Base-by-base conservation (phyloP, 2,888 invertebrate genomes). In the Drosophila aldrichi region DNA sequence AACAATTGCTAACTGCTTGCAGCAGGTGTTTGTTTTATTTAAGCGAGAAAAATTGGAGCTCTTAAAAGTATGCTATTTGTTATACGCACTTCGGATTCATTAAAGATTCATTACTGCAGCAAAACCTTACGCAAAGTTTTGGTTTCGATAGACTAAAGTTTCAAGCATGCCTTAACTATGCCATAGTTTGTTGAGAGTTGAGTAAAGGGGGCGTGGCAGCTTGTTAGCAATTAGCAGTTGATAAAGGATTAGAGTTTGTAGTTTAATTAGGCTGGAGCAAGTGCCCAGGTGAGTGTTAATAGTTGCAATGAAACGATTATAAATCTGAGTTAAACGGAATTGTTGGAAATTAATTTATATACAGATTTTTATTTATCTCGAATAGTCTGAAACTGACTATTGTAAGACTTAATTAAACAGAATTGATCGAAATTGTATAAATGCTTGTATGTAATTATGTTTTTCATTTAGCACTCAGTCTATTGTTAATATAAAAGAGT, bases 201-300 rank as follows among this genome's bases (percentile, higher is more conserved):
- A 14, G 14, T 9, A 4, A 1, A n/a, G 16, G 41, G 48, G 58
- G 70, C 54, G 59, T 60, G 74, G 65, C 55, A 16, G 40, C 12
- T 60, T 49, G 55, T 58, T 57, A 29, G 29, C 77, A 77, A 77
- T 76, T 77, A 77, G 59, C 34, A 20, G 14, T 9, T n/a, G 29
- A 6, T 5, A 29, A n/a, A 9, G 10, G 2, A 46, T 29, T 10
- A 0, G 2, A 48, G 48, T n/a, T 29, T 9, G 25, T n/a, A 46
- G 25, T 25, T 44, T 22, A 2, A 22, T 14, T 44, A 22, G 20
- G 0, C 12, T 12, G 10, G 3, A 41, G 22, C 3, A 22, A 22
- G 3, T 1, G 22, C 5, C 8, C 3, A 3, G 22, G 14, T 44
- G 3, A 20, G 7, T 20, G 43, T 20, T 20, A 22, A 14, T 20